Evolutionary conservation across 1,140 invertebrate species (phyloP).

Genomic region (Camponotus pennsylvanicus): DNA sequence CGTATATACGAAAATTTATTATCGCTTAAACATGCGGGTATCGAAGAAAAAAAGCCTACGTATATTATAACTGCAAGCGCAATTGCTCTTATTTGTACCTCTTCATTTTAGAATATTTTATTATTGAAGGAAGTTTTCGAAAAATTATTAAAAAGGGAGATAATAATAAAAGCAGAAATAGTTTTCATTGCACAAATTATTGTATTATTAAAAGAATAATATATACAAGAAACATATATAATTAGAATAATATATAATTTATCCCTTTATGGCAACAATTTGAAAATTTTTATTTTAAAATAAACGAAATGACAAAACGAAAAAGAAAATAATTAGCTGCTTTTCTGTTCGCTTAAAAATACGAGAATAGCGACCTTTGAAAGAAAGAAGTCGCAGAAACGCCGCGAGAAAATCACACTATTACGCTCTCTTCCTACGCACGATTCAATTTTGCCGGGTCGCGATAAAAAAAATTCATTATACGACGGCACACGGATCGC

Average conservation of each 20-base stretch:
- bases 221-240: not conserved
- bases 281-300: not conserved
- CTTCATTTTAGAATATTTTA: not conserved
- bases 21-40: not conserved
- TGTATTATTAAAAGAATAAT: not conserved
- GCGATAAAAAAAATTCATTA: conserved; percentile 36
- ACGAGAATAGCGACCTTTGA: not conserved
- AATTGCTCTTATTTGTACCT: not conserved
- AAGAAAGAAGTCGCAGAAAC: not conserved
- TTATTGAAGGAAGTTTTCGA: not conserved
- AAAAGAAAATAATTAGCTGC: not conserved
- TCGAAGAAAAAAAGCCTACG: not conserved
- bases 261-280: not conserved
- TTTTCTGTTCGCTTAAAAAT: too few species aligned
- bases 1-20: not conserved
- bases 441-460: not conserved
- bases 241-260: not conserved
- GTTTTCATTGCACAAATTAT: not conserved
- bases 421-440: not conserved
- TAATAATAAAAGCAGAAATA: not conserved
- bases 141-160: not conserved
- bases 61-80: not conserved
- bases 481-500: not conserved
- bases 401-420: not conserved
- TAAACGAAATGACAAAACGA: too few species aligned